These are phyloP conservation scores for Erythrocebus patas DNA, from an alignment of 2,113 vertebrate species.

Conservation along the genomic window DNA sequence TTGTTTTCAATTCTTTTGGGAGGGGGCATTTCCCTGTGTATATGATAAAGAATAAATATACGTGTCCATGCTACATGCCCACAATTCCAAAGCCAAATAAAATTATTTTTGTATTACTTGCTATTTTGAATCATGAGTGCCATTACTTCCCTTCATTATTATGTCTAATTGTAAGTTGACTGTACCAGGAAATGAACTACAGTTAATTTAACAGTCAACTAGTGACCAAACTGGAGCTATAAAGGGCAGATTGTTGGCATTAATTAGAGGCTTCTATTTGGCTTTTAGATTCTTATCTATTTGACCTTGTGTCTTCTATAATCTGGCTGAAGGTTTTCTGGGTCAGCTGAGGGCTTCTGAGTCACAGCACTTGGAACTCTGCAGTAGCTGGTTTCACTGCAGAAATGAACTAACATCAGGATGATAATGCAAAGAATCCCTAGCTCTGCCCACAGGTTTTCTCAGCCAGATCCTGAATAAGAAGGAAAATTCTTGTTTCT, in stretches of 20 bases:
- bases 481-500: not conserved
- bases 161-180: conserved; percentile 44
- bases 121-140: conserved; percentile 22
- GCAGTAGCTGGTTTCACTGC: not conserved
- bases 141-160: conserved; percentile 57
- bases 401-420: not conserved
- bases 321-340: conserved; percentile 46
- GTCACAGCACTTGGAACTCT: not conserved
- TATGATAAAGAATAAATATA: not conserved
- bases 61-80: not conserved
- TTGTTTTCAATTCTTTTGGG: not conserved
- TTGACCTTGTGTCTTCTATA: conserved; percentile 61
- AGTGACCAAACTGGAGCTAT: not conserved
- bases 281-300: conserved; percentile 63
- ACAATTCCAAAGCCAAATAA: not conserved
- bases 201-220: conserved; percentile 35
- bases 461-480: not conserved
- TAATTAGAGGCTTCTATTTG: conserved; percentile 58
- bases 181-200: conserved; percentile 57
- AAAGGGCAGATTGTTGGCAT: conserved; percentile 43
- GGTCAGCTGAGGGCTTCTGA: conserved; percentile 32
- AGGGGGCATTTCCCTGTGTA: not conserved
- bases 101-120: not conserved
- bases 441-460: not conserved
- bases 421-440: not conserved